A percentile compares a stretch with the other conserved stretches of the same genome.
Conservation (phyloP, 92 coral and sea anemone genomes). For the Galaxea fascicularis region DNA sequence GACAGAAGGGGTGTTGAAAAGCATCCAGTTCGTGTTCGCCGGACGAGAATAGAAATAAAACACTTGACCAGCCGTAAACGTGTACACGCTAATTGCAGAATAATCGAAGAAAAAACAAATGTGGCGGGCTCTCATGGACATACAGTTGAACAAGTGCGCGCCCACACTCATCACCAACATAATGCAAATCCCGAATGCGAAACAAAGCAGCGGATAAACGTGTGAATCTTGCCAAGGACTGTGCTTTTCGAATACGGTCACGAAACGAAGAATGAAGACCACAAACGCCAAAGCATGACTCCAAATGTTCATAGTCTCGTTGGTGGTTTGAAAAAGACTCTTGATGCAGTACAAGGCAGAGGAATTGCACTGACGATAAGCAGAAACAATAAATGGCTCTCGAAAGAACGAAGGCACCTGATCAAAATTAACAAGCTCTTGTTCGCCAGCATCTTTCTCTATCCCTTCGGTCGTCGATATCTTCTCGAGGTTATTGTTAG, state of each 20-base stretch:
- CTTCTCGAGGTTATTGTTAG: neutral
- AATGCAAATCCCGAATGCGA: conserved; percentile 82
- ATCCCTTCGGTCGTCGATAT: neutral
- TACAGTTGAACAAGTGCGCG: conserved; percentile 92
- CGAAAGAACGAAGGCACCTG: conserved; percentile 72
- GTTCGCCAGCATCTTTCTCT: neutral
- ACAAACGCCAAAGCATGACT: conserved; percentile 85
- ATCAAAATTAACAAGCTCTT: conserved; percentile 22
- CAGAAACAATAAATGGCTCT: conserved; percentile 86
- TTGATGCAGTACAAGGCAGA: conserved; percentile 73
- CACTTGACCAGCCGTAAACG: conserved; percentile 82
- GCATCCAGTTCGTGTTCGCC: conserved; percentile 14
- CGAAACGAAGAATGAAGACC: conserved; percentile 72
- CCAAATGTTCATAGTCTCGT: conserved; percentile 95
- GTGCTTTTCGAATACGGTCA: conserved; percentile 59
- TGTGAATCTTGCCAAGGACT: conserved; percentile 68
- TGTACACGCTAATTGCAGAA: conserved; percentile 87
- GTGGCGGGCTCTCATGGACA: conserved; percentile 83
- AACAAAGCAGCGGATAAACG: conserved; percentile 82
- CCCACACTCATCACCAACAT: conserved; percentile 88
- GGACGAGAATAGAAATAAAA: conserved; percentile 87
- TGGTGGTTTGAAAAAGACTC: conserved; percentile 76
- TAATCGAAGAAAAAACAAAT: conserved; percentile 95
- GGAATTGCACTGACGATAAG: conserved; percentile 85
- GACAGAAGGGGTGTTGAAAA: conserved; percentile 51